Conservation (phyloP, 2,888 invertebrate genomes). For the Orchesella flavescens region DNA sequence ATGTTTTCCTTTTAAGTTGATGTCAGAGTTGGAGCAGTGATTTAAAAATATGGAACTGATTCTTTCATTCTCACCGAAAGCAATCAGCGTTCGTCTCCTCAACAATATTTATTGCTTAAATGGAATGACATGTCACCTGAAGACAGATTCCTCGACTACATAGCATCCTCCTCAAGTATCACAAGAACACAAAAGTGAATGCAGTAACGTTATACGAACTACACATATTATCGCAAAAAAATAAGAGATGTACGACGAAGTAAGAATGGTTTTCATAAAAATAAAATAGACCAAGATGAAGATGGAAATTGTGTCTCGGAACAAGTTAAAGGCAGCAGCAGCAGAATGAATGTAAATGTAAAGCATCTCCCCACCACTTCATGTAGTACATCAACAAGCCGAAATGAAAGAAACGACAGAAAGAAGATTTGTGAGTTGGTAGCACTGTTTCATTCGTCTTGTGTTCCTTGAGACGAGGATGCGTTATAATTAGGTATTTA, state of each 20-base stretch:
- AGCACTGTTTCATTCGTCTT: conserved; percentile 38
- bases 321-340: background rate
- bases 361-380: conserved; percentile 35
- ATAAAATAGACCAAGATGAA: conserved; percentile 36
- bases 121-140: conserved; percentile 66
- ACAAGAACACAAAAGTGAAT: conserved; percentile 18
- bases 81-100: conserved; percentile 59
- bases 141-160: conserved; percentile 63
- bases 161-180: conserved; percentile 6
- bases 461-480: conserved; percentile 37
- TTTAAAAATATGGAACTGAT: conserved; percentile 58
- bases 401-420: conserved; percentile 59
- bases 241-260: conserved; percentile 9
- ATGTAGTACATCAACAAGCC: conserved; percentile 41
- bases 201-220: background rate
- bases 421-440: conserved; percentile 58
- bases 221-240: background rate
- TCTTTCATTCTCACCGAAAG: conserved; percentile 64
- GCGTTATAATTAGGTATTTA: conserved; percentile 61
- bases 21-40: conserved; percentile 24
- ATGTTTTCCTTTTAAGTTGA: background rate
- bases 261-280: conserved; percentile 28
- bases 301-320: conserved; percentile 47
- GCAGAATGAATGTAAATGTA: conserved; percentile 4
- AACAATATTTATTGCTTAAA: conserved; percentile 62